These are phyloP conservation scores for Chaetops frenatus DNA, from an alignment of 2,113 vertebrate species.

Conservation along the genomic window DNA sequence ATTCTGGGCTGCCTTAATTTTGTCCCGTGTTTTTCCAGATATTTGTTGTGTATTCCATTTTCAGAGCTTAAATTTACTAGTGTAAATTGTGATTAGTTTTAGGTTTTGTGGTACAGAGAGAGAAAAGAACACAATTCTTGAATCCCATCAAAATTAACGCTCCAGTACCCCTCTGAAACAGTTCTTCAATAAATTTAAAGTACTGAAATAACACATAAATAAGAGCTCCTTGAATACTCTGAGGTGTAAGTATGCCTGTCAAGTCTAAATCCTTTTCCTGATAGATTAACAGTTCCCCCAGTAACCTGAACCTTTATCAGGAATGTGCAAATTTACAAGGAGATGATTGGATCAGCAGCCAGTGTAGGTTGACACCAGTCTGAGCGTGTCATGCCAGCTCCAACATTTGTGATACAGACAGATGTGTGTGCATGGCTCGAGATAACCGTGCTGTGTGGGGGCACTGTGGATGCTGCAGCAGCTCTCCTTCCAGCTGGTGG, in stretches of 20 bases:
- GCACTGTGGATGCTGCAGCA: background rate
- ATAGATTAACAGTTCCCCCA: background rate
- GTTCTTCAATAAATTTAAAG: constrained; percentile 3
- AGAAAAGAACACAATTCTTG: background rate
- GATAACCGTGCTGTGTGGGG: background rate
- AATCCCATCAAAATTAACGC: background rate
- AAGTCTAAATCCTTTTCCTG: constrained; percentile 30
- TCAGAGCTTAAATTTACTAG: background rate
- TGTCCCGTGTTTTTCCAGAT: background rate
- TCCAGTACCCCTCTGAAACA: background rate
- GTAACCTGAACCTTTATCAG: constrained; percentile 44
- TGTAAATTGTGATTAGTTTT: background rate
- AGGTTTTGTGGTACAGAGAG: background rate
- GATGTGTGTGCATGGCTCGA: background rate
- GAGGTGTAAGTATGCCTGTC: constrained; percentile 21
- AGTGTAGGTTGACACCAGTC: background rate
- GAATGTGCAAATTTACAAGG: constrained; percentile 12
- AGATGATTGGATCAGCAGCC: background rate
- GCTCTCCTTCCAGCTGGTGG: background rate
- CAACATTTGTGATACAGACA: background rate
- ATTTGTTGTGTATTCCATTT: background rate
- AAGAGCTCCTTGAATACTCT: constrained; percentile 2
- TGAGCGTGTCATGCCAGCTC: background rate
- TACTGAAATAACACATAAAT: constrained; percentile 18
- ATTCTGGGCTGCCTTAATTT: background rate